phyloP scores from a whole-genome alignment of 2,113 vertebrate species.

The Eclectus roratus region DNA sequence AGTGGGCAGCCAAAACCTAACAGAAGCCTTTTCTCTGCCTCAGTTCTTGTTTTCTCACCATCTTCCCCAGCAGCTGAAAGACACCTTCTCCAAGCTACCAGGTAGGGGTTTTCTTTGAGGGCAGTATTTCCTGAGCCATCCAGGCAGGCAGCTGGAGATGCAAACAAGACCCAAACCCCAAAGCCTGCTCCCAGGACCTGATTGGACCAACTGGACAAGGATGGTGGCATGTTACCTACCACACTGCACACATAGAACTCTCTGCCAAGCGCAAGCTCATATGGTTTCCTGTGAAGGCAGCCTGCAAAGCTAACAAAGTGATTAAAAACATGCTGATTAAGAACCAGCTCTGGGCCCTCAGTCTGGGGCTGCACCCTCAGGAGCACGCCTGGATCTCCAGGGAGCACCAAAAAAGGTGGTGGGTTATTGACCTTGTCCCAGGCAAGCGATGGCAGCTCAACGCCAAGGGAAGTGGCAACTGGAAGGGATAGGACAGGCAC shows the following conservation, averaged over 20 bases:
- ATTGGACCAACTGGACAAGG: not conserved
- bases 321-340: not conserved
- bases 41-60: not conserved
- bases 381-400: not conserved
- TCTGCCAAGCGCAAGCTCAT: not conserved
- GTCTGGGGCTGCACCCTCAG: not conserved
- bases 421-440: not conserved
- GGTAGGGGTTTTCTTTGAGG: not conserved
- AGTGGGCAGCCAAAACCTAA: accelerated
- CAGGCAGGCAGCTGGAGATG: not conserved
- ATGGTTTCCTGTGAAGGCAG: accelerated
- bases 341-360: not conserved
- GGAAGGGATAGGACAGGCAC: not conserved
- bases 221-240: accelerated
- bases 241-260: not conserved
- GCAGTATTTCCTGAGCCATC: not conserved
- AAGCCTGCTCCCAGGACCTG: not conserved
- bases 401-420: not conserved
- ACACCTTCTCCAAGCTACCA: not conserved
- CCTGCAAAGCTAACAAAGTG: not conserved
- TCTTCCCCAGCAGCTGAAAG: not conserved
- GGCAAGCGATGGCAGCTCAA: accelerated
- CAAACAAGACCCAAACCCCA: not conserved
- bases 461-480: not conserved
- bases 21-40: not conserved